Evolutionary conservation across 2,888 invertebrate species (phyloP).

Genomic region (Physocephala rufipes): DNA sequence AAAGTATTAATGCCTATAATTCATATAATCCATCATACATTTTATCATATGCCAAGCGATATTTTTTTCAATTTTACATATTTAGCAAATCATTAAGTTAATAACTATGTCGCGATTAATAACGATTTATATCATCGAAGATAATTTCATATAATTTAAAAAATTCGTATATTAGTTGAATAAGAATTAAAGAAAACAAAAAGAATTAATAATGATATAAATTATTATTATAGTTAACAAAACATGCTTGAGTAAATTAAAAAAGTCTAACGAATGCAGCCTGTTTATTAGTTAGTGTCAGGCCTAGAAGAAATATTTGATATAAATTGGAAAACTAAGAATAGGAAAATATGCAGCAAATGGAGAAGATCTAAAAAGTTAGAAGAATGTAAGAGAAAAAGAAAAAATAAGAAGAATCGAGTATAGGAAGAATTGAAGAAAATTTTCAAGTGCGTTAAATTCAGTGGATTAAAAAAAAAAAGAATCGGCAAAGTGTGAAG

Average conservation of each 20-base stretch:
- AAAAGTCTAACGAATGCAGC: slow-evolving; percentile 18
- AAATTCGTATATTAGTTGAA: neutral
- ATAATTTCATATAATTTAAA: neutral
- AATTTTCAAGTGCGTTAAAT: no score
- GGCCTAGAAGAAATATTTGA: neutral
- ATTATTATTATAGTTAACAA: slow-evolving; percentile 4
- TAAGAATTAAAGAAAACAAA: neutral
- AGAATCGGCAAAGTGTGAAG: neutral
- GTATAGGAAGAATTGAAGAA: no score
- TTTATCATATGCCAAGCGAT: neutral
- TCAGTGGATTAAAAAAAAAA: no score
- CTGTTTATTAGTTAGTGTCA: neutral
- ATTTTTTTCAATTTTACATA: no score
- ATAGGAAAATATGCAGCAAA: slow-evolving; percentile 1
- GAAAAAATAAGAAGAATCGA: no score
- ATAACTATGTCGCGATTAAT: no score
- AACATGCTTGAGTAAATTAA: neutral
- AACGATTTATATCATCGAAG: neutral
- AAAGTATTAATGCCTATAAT: neutral
- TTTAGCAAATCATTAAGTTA: no score
- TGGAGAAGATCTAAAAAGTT: neutral
- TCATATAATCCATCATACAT: neutral
- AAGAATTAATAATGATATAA: slow-evolving; percentile 1
- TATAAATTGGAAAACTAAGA: neutral
- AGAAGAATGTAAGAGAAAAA: neutral